Base-by-base conservation (phyloP, 2,797 vertebrate genomes). In the Poecilia velifera region DNA sequence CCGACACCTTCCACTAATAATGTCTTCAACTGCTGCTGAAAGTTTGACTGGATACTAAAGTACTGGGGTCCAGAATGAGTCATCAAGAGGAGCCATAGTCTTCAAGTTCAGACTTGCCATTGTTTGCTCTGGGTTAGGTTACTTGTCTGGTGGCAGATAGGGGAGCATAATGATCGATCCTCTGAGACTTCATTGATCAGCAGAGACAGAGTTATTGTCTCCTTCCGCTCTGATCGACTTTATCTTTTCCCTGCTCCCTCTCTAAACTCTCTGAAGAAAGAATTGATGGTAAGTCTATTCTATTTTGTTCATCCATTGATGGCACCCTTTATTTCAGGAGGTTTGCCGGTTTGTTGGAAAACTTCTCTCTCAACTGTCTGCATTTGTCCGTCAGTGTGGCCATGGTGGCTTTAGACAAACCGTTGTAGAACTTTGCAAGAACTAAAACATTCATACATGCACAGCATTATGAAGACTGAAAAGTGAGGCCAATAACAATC, bases 111-210 rank as follows among this genome's bases (percentile, higher is more conserved):
- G 41, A 64, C 36, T 72, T 55, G 70, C 3, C 34, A 82, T 79
- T 77, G 73, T 72, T 76, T 84, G 74, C 85, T 83, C 83, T 86
- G 81, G 84, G 83, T 91, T 86, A 77, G 76, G 84, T 90, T 88
- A 82, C 89, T 90, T 73, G 71, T 86, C 71, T 68, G 71, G 59
- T 75, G 46, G 73, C 76, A 84, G 91, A 86, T 28, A 72, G 76
- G 84, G 81, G 78, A 90, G 81, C n/a, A 20, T 75, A 66, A 34
- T 86, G 85, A 94, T 93, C 59, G 84, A 93, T 89, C 82, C 81
- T 77, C 34, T 91, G 74, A 90, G 81, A 82, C 80, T 70, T 77
- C 84, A 95, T 93, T 86, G 93, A 93, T 93, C 86, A 89, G 49
- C 74, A 77, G 77, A 91, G 89, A 87, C 77, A 82, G 76, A 87